Percentiles rank a stretch among this genome's conserved stretches.
Conservation (phyloP, 2,888 invertebrate genomes). For the Orthosia gothica region DNA sequence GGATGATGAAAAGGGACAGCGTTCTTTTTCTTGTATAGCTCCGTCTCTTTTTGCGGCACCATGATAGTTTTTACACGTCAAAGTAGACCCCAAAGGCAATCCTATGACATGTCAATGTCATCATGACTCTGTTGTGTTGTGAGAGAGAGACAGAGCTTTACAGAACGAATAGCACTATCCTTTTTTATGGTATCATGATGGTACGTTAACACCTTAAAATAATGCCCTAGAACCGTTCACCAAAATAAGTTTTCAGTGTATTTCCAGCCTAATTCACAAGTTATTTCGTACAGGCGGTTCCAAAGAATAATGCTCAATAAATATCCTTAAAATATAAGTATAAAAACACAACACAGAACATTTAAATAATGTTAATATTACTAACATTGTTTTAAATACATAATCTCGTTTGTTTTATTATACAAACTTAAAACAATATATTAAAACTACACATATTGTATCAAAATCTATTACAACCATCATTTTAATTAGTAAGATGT, state of each 20-base stretch:
- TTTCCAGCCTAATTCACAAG: not conserved
- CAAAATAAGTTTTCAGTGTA: slow-evolving; percentile 1
- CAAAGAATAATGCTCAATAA: slow-evolving; percentile 45
- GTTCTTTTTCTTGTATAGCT: too few species aligned
- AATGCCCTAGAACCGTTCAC: not conserved
- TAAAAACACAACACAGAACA: slow-evolving; percentile 39
- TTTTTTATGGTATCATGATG: too few species aligned
- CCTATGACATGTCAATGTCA: too few species aligned
- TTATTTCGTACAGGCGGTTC: slow-evolving; percentile 62
- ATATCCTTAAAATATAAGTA: slow-evolving; percentile 33
- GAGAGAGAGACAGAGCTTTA: too few species aligned
- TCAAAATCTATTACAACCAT: slow-evolving; percentile 27
- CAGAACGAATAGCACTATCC: too few species aligned
- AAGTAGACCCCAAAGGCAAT: too few species aligned
- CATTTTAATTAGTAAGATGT: not conserved
- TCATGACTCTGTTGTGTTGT: too few species aligned
- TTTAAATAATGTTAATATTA: slow-evolving; percentile 24
- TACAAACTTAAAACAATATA: slow-evolving; percentile 22
- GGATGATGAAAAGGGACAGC: too few species aligned
- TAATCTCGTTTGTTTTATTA: slow-evolving; percentile 43
- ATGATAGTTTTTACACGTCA: too few species aligned
- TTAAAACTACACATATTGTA: slow-evolving; percentile 17
- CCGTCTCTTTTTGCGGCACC: too few species aligned
- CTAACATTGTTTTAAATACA: slow-evolving; percentile 25
- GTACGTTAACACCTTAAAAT: not conserved